These are phyloP conservation scores for Armadillidium nasatum DNA, from an alignment of 1,140 invertebrate species.

Conservation along the genomic window DNA sequence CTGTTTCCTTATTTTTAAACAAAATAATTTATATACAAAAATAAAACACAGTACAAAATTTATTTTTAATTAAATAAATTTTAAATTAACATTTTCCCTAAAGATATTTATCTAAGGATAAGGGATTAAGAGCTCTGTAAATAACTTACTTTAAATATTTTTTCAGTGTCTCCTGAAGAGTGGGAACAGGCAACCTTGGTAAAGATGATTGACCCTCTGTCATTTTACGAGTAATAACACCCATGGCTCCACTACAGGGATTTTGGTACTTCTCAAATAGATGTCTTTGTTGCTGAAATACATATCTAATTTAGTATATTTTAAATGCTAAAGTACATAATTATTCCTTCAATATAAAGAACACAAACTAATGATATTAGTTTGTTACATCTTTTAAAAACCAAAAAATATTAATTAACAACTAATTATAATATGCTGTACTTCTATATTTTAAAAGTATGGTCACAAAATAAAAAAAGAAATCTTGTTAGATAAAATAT, in stretches of 20 bases:
- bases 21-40: neutral
- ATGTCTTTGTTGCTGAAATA: neutral
- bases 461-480: too few species aligned
- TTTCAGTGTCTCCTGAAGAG: conserved; percentile 50
- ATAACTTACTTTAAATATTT: conserved; percentile 49
- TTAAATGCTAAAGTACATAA: too few species aligned
- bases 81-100: neutral
- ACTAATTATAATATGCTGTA: too few species aligned
- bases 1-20: neutral
- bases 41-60: neutral
- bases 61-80: neutral
- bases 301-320: too few species aligned
- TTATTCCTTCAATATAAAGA: too few species aligned
- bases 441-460: too few species aligned
- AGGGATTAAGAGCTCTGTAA: conserved; percentile 4
- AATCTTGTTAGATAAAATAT: too few species aligned
- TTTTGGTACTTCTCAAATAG: neutral
- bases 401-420: too few species aligned
- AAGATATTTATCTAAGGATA: neutral
- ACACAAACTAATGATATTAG: too few species aligned
- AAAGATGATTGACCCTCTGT: conserved; percentile 26
- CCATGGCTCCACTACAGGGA: neutral
- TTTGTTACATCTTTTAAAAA: too few species aligned
- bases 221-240: neutral
- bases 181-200: conserved; percentile 51